phyloP scores from a whole-genome alignment of 1,140 invertebrate species.

The Aphidius gifuensis region DNA sequence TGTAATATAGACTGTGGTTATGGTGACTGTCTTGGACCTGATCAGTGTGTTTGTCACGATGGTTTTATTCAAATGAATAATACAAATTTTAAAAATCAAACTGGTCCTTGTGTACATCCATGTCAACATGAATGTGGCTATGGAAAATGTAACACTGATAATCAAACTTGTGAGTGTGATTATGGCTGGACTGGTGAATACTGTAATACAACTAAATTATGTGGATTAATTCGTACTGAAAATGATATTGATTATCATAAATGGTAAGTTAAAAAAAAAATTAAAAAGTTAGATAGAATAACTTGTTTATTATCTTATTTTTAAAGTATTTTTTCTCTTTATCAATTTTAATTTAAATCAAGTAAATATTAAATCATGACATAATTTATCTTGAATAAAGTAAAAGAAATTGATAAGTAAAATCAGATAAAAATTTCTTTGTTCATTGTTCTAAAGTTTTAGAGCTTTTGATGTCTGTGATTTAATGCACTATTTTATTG shows the following conservation, averaged over 20 bases:
- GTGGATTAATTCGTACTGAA: slow-evolving; percentile 15
- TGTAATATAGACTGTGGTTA: slow-evolving; percentile 14
- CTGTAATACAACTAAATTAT: slow-evolving; percentile 4
- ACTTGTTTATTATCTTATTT: not conserved
- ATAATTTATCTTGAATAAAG: slow-evolving; percentile 2
- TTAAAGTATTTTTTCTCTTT: not conserved
- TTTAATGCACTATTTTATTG: slow-evolving; percentile 17
- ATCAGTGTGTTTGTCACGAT: slow-evolving; percentile 17
- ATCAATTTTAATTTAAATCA: not conserved
- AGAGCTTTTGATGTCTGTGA: slow-evolving; percentile 11
- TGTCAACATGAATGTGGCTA: slow-evolving; percentile 17
- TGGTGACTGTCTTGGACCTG: slow-evolving; percentile 20
- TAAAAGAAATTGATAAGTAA: not conserved
- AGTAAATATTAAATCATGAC: not conserved
- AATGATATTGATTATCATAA: slow-evolving; percentile 15
- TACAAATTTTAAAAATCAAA: not conserved
- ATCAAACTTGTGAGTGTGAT: slow-evolving; percentile 19
- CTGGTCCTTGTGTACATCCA: slow-evolving; percentile 12
- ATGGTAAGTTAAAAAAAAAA: slow-evolving; percentile 7
- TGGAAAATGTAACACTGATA: slow-evolving; percentile 17
- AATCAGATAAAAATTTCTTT: not conserved
- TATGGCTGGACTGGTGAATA: slow-evolving; percentile 17
- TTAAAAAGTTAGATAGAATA: not conserved
- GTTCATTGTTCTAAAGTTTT: not conserved
- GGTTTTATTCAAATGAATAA: slow-evolving; percentile 13